A percentile compares a stretch with the other conserved stretches of the same genome.
These are phyloP conservation scores for Anthonomus grandis DNA, from an alignment of 1,140 invertebrate species.

Conservation along the genomic window DNA sequence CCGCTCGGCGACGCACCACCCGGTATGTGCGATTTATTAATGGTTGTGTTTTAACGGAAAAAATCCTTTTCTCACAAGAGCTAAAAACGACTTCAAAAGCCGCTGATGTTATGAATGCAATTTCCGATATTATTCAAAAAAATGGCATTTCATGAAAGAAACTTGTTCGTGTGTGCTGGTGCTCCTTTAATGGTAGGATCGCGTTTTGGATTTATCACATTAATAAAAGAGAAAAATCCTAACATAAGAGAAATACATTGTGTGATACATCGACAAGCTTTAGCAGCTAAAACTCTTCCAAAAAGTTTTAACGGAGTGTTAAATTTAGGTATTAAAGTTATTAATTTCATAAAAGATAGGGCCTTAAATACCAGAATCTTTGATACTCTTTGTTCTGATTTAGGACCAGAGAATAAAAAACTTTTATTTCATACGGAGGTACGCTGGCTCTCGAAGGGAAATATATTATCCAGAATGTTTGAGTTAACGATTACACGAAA, in stretches of 20 bases:
- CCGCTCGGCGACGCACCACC: too few species aligned
- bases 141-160: too few species aligned
- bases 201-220: constrained; percentile 37
- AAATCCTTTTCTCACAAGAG: not conserved
- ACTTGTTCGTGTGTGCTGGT: too few species aligned
- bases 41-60: not conserved
- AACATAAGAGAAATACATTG: constrained; percentile 34
- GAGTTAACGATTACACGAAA: not conserved
- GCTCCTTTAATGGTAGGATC: constrained; percentile 43
- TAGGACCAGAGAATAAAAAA: constrained; percentile 33
- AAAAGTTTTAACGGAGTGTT: constrained; percentile 29
- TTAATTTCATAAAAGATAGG: constrained; percentile 42
- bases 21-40: too few species aligned
- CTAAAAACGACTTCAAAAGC: constrained; percentile 33
- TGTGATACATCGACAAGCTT: constrained; percentile 40
- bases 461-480: constrained; percentile 25
- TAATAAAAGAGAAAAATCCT: constrained; percentile 40
- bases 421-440: constrained; percentile 36
- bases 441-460: constrained; percentile 38
- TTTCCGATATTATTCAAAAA: constrained; percentile 35
- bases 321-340: constrained; percentile 38
- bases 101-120: constrained; percentile 33
- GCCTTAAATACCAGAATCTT: constrained; percentile 39
- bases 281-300: constrained; percentile 41
- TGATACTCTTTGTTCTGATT: constrained; percentile 32